Evolutionary conservation across 1,140 invertebrate species (phyloP).

Genomic region (Acyrthosiphon pisum): DNA sequence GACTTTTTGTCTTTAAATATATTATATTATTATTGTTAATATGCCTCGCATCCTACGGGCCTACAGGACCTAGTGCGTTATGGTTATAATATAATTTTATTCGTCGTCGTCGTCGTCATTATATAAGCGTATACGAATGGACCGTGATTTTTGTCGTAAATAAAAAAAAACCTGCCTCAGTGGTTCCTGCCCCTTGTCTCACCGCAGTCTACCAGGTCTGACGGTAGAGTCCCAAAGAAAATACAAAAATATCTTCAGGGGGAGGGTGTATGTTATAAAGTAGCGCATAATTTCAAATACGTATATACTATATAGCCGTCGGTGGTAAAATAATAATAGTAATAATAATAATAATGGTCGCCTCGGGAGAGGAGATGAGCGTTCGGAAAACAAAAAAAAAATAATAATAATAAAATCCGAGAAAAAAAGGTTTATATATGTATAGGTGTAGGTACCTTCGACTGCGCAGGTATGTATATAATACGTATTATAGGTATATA

Average conservation of each 20-base stretch:
- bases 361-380: slow-evolving; percentile 4
- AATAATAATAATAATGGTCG: background rate
- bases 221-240: background rate
- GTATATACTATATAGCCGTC: background rate
- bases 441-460: background rate
- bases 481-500: background rate
- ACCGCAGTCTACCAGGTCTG: background rate
- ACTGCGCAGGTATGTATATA: background rate
- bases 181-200: background rate
- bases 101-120: background rate
- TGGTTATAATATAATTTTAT: background rate
- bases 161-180: background rate
- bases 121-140: background rate
- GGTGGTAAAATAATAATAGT: background rate
- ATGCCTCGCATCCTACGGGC: background rate
- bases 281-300: background rate
- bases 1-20: background rate
- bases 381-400: slow-evolving; percentile 3
- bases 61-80: background rate
- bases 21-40: background rate
- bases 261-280: background rate
- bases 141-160: background rate
- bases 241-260: background rate
- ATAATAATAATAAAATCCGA: background rate
- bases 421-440: background rate